phyloP scores from a whole-genome alignment of 2,113 vertebrate genomes.

The Emydura subglobosa region DNA sequence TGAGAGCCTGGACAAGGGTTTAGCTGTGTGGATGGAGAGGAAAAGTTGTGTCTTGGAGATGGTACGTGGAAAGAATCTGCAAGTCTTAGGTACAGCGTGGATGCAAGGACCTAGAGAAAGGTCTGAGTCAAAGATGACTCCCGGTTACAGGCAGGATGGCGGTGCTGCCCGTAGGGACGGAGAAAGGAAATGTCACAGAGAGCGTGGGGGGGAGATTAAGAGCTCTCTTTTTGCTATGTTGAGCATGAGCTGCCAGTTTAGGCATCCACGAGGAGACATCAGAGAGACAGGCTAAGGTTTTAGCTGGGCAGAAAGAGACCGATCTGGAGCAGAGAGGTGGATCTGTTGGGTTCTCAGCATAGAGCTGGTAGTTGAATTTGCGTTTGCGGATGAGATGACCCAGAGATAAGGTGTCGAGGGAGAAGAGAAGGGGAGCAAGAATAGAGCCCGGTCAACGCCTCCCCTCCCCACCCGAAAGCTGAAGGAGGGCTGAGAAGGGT shows the following conservation, averaged over 20 bases:
- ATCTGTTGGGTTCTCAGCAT: not conserved
- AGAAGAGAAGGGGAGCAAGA: not conserved
- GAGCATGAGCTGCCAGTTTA: not conserved
- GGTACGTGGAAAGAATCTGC: not conserved
- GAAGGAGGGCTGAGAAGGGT: not conserved
- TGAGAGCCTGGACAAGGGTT: not conserved
- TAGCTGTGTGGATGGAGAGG: not conserved
- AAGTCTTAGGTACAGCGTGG: not conserved
- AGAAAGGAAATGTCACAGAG: too few relatives aligned
- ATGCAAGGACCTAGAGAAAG: not conserved
- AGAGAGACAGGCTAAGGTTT: not conserved
- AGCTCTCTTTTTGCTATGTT: not conserved
- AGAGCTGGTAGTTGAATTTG: not conserved
- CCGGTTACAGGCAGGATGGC: not conserved
- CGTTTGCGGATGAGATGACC: not conserved
- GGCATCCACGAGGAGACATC: not conserved
- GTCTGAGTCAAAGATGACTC: not conserved
- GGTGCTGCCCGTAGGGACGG: not conserved
- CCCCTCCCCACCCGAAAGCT: not conserved
- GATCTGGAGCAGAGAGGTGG: not conserved
- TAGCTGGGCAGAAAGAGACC: too few relatives aligned
- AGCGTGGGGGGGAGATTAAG: not conserved
- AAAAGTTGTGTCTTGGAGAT: not conserved
- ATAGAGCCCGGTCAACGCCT: rapidly evolving
- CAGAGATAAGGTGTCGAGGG: not conserved